These are phyloP conservation scores for Aphis gossypii DNA, from an alignment of 1,140 invertebrate species.

Conservation along the genomic window DNA sequence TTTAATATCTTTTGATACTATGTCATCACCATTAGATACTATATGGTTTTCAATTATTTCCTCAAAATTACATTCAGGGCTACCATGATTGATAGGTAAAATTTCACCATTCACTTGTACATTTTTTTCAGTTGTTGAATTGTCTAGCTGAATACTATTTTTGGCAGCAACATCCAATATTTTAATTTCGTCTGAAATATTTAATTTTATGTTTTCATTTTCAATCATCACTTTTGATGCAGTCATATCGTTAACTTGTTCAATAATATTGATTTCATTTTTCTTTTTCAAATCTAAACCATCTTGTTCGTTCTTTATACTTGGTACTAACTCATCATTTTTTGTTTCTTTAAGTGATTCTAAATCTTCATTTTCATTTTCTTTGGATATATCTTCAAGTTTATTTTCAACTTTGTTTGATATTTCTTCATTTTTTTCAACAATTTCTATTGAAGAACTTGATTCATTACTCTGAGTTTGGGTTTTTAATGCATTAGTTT, in stretches of 20 bases:
- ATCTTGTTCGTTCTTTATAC: neutral
- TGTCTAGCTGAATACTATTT: neutral
- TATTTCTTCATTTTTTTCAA: slow-evolving; percentile 44
- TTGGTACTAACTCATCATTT: neutral
- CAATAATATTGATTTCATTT: neutral
- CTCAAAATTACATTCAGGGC: neutral
- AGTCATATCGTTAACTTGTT: neutral
- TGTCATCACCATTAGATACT: neutral
- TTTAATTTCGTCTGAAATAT: slow-evolving; percentile 58
- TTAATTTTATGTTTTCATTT: neutral
- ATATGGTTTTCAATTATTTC: neutral
- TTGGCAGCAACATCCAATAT: slow-evolving; percentile 57
- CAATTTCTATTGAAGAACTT: neutral
- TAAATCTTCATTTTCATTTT: slow-evolving; percentile 57
- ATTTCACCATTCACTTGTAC: slow-evolving; percentile 30
- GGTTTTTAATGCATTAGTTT: neutral
- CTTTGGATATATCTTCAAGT: slow-evolving; percentile 51
- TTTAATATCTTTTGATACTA: neutral
- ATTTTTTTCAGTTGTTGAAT: neutral
- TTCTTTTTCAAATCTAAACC: too few relatives aligned
- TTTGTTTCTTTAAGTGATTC: neutral
- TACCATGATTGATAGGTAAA: neutral
- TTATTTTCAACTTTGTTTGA: slow-evolving; percentile 57
- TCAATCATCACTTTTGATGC: neutral
- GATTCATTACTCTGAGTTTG: neutral